Evolutionary conservation across 2,888 invertebrate genomes (phyloP).

Genomic region (Stenchaetothrips biformis): DNA sequence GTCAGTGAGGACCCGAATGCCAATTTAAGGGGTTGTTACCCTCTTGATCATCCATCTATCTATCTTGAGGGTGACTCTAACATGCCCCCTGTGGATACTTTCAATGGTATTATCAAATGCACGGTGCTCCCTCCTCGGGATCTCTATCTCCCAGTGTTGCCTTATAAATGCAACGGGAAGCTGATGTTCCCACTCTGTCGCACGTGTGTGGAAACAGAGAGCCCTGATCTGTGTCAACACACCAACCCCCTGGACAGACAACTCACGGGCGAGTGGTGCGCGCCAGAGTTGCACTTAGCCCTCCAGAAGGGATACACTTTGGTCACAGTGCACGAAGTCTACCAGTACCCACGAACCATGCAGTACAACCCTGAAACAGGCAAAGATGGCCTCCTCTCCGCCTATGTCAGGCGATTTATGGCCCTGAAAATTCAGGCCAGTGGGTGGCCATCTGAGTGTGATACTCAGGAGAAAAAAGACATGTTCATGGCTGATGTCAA

Average conservation of each 20-base stretch:
- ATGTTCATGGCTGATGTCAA: too few relatives aligned
- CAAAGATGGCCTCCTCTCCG: too few relatives aligned
- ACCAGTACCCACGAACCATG: too few relatives aligned
- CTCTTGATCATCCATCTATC: neutral
- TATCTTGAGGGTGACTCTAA: conserved; percentile 30
- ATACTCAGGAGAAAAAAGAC: too few relatives aligned
- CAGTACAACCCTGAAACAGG: too few relatives aligned
- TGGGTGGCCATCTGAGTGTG: too few relatives aligned
- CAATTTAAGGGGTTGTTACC: conserved; percentile 25
- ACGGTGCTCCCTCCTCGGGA: conserved; percentile 31
- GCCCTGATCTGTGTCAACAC: conserved; percentile 41
- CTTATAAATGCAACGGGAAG: conserved; percentile 39
- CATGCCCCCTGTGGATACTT: conserved; percentile 23
- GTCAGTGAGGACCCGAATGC: conserved; percentile 32
- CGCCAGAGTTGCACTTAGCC: too few relatives aligned
- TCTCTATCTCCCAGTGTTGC: conserved; percentile 37
- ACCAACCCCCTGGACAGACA: conserved; percentile 30
- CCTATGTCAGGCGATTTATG: too few relatives aligned
- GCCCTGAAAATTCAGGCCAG: too few relatives aligned
- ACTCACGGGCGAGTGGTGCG: too few relatives aligned
- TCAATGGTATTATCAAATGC: conserved; percentile 31
- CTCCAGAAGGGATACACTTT: too few relatives aligned
- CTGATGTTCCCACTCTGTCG: conserved; percentile 43
- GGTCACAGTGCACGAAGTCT: too few relatives aligned
- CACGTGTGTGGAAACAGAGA: conserved; percentile 40